A percentile compares a stretch with the other conserved stretches of the same genome.
These are phyloP conservation scores for Heterohyrax brucei DNA, from an alignment of 2,797 vertebrate species.

Conservation along the genomic window DNA sequence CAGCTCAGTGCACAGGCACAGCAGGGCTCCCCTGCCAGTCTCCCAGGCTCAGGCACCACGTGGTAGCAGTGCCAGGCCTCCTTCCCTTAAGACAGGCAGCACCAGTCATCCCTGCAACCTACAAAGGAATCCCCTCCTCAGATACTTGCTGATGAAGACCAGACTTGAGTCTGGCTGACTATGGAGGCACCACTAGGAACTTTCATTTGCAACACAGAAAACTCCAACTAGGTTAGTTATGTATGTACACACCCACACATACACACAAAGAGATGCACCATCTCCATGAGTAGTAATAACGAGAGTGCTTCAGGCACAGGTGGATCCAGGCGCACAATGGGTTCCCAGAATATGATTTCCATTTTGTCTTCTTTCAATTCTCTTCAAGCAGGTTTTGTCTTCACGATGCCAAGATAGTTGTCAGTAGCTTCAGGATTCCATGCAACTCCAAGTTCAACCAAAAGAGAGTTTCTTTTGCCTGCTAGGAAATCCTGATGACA, in stretches of 20 bases:
- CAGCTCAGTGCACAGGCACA: neutral
- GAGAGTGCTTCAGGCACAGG: neutral
- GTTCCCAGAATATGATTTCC: neutral
- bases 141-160: neutral
- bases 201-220: neutral
- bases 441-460: neutral
- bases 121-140: neutral
- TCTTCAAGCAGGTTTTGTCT: neutral
- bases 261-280: neutral
- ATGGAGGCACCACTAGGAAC: too few species aligned
- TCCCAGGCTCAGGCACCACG: accelerated
- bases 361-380: neutral
- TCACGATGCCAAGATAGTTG: neutral
- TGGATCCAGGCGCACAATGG: neutral
- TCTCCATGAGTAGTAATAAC: neutral
- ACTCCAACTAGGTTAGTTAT: neutral
- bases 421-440: neutral
- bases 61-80: neutral
- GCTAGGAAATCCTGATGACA: too few species aligned
- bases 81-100: too few species aligned
- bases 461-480: neutral
- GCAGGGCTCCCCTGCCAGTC: neutral
- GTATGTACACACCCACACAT: neutral
- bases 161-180: neutral
- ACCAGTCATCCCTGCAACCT: neutral